Evolutionary conservation across 1,140 invertebrate species (phyloP).

Genomic region (Triops longicaudatus): DNA sequence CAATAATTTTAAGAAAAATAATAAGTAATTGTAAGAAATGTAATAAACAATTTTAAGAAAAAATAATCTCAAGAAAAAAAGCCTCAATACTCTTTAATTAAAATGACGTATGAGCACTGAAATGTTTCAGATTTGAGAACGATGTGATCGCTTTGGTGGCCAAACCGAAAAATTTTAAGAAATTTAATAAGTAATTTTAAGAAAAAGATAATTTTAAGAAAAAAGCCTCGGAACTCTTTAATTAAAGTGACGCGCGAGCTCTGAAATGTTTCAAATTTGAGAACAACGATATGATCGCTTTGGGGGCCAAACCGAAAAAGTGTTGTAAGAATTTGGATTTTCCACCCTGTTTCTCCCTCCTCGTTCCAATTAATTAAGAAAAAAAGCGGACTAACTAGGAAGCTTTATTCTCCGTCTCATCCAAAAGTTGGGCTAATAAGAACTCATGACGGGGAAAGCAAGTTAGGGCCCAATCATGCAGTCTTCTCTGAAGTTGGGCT

Average conservation of each 20-base stretch:
- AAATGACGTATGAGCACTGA: too few relatives aligned
- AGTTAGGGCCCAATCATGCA: slow-evolving; percentile 14
- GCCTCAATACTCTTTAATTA: too few relatives aligned
- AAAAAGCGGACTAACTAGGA: neutral
- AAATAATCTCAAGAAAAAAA: too few relatives aligned
- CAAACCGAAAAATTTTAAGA: neutral
- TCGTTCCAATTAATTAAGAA: neutral
- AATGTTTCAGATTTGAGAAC: neutral
- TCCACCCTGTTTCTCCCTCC: neutral
- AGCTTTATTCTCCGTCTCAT: neutral
- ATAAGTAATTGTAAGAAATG: too few relatives aligned
- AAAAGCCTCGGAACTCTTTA: too few relatives aligned
- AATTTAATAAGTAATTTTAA: too few relatives aligned
- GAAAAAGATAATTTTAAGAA: too few relatives aligned
- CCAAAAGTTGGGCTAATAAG: slow-evolving; percentile 12
- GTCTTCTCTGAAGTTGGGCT: slow-evolving; percentile 11
- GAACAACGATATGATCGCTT: neutral
- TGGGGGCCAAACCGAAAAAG: neutral
- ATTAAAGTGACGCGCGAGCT: too few relatives aligned
- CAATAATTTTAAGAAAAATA: too few relatives aligned
- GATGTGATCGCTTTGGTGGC: neutral
- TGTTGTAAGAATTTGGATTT: neutral
- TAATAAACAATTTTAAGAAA: too few relatives aligned
- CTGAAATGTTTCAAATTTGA: neutral
- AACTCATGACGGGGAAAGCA: slow-evolving; percentile 14